Percentiles rank a stretch among this genome's conserved stretches.
Conservation (phyloP, 1,140 invertebrate genomes). For the Thrips palmi region DNA sequence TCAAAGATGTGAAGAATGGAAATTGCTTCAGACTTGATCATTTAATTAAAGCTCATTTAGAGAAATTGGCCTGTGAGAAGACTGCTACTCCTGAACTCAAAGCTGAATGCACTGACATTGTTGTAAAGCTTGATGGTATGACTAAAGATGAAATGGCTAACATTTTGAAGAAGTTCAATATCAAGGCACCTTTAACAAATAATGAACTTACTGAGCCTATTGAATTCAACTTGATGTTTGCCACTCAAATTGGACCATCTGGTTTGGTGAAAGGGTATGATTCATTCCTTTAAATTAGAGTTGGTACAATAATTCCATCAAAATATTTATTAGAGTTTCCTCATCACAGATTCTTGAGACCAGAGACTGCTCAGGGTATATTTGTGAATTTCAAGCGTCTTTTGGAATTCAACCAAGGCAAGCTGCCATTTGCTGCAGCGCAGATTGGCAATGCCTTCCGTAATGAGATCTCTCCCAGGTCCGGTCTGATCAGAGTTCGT, state of each 20-base stretch:
- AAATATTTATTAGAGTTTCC: conserved; percentile 9
- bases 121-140: conserved; percentile 72
- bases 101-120: conserved; percentile 58
- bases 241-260: conserved; percentile 89
- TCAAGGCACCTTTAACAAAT: conserved; percentile 86
- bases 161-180: conserved; percentile 68
- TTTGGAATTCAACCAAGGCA: conserved; percentile 92
- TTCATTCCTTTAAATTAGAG: too few species aligned
- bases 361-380: conserved; percentile 98
- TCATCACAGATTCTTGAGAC: conserved; percentile 56
- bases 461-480: conserved; percentile 98
- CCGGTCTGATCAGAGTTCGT: conserved; percentile 82
- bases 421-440: conserved; percentile 92
- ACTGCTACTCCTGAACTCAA: conserved; percentile 51
- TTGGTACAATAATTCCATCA: too few species aligned
- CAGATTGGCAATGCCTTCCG: conserved; percentile 96
- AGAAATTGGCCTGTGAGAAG: conserved; percentile 76
- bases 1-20: conserved; percentile 88
- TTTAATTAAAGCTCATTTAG: conserved; percentile 90
- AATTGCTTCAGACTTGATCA: conserved; percentile 97
- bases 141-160: conserved; percentile 74
- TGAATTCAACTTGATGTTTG: conserved; percentile 98
- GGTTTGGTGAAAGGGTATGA: conserved; percentile 74
- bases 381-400: conserved; percentile 98
- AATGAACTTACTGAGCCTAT: conserved; percentile 90